Base-by-base conservation (phyloP, 2,797 vertebrate species). In the Pseudochromis fuscus region DNA sequence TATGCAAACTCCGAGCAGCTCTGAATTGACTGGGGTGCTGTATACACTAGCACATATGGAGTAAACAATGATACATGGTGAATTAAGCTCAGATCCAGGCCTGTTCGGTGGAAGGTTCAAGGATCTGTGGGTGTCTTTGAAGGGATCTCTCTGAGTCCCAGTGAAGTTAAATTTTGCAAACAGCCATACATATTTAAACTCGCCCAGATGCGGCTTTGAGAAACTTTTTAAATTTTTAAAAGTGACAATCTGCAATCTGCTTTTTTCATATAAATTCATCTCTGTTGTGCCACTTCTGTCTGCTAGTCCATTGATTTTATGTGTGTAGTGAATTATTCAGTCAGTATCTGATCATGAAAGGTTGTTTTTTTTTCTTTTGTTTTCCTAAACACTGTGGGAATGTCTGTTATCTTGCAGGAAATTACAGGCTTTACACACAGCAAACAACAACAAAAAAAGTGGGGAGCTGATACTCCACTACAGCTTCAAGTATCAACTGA, bases 151-250 rank as follows among this genome's bases (percentile, higher is more conserved):
- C 58, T 0, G 0, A 48, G 52, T 75, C 64, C 63, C 60, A 0
- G 2, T 44, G 3, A 78, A 73, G 65, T 61, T 75, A 42, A 71
- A 83, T 79, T 64, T 72, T 81, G 31, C 71, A 82, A 70, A 52
- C 57, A 23, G 55, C 30, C 70, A 66, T 77, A n/a, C 82, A 79
- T 83, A 81, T 81, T 89, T 75, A 69, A n/a, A 79, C 12, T 62
- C 31, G 56, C 27, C 24, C 1, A 46, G 79, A 62, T 31, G 81
- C 57, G n/a, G 77, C 69, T 70, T 69, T 56, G 60, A 76, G 37
- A 67, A 70, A 42, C 25, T 33, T 74, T 50, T 68, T 44, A n/a
- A 69, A 73, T 49, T 67, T 81, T 82, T 49, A 79, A 75, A 60
- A 58, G 62, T 74, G 16, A 19, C 70, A 75, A 38, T 72, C 52